These are phyloP conservation scores for Pemphredon lugubris DNA, from an alignment of 2,888 invertebrate species.

Conservation along the genomic window DNA sequence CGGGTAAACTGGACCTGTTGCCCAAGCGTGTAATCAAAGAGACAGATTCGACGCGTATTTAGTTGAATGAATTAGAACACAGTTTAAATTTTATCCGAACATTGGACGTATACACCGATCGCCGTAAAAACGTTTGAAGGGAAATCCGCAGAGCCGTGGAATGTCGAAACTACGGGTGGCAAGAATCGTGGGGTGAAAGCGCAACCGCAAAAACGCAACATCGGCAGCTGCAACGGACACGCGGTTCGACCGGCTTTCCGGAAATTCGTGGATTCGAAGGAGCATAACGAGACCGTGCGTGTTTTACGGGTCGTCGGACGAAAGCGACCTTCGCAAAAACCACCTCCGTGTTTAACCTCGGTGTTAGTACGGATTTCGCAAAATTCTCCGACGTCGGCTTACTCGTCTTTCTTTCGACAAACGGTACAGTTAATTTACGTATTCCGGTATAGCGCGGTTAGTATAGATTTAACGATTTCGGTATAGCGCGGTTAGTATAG, in stretches of 20 bases:
- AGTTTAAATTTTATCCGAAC: not conserved
- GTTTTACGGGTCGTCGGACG: constrained; percentile 31
- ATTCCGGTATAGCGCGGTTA: too few species aligned
- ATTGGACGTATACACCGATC: not conserved
- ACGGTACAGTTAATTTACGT: too few species aligned
- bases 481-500: too few species aligned
- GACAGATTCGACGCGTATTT: too few species aligned
- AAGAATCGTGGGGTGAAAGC: constrained; percentile 7
- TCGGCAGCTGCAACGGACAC: constrained; percentile 26
- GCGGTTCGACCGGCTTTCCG: constrained; percentile 39
- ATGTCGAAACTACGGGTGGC: too few species aligned
- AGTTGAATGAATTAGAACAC: not conserved
- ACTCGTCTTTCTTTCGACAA: too few species aligned
- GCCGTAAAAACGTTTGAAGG: not conserved
- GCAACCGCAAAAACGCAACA: constrained; percentile 37
- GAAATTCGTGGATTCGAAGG: constrained; percentile 44
- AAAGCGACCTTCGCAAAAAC: constrained; percentile 23
- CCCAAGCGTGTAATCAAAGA: too few species aligned
- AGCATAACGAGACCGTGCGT: constrained; percentile 42
- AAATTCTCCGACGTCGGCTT: too few species aligned
- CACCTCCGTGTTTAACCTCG: constrained; percentile 12
- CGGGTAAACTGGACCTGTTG: too few species aligned
- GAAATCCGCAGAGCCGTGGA: too few species aligned
- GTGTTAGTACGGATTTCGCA: not conserved
- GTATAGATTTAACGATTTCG: too few species aligned